Conservation (phyloP, 2,888 invertebrate species). For the Apamea anceps region DNA sequence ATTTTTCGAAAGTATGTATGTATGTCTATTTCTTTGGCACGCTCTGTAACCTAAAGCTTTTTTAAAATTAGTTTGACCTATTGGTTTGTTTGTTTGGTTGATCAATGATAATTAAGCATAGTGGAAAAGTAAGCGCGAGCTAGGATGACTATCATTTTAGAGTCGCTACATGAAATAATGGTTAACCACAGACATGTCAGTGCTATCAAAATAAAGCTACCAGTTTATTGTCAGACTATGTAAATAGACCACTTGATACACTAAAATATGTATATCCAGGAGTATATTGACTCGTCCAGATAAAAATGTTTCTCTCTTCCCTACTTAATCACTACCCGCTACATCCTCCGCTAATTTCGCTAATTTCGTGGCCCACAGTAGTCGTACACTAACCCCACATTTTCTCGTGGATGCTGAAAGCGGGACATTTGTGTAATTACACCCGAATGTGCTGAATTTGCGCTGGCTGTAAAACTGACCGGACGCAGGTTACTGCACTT, state of each 20-base stretch:
- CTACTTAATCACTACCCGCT: neutral
- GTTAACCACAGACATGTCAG: neutral
- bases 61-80: neutral
- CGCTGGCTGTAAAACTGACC: slow-evolving; percentile 32
- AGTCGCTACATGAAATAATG: neutral
- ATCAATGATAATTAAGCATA: neutral
- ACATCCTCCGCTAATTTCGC: slow-evolving; percentile 15
- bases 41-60: neutral
- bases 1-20: no score
- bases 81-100: no score
- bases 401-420: slow-evolving; percentile 41
- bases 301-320: neutral
- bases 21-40: neutral
- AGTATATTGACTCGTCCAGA: neutral
- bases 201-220: neutral
- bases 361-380: slow-evolving; percentile 33
- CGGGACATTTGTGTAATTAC: slow-evolving; percentile 55
- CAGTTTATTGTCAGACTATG: neutral
- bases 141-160: neutral
- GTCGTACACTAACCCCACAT: slow-evolving; percentile 44
- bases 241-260: neutral
- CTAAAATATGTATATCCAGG: neutral
- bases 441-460: slow-evolving; percentile 46
- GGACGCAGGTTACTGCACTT: slow-evolving; percentile 24
- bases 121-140: neutral